A percentile compares a stretch with the other conserved stretches of the same genome.
Evolutionary conservation across 2,888 invertebrate species (phyloP).

Genomic region (Petrolisthes cinctipes): DNA sequence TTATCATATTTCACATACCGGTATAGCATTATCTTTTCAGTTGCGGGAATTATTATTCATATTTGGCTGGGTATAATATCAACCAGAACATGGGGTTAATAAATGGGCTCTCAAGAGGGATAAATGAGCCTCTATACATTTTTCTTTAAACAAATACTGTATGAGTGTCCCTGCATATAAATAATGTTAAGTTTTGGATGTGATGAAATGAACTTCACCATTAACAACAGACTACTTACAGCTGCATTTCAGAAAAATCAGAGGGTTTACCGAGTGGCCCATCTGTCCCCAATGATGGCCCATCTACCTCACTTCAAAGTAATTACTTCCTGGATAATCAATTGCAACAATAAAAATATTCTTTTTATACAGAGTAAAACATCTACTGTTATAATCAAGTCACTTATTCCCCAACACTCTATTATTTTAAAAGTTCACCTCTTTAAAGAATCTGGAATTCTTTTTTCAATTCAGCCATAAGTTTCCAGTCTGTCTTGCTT

Average conservation of each 20-base stretch:
- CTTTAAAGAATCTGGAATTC: conserved; percentile 90
- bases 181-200: too few species aligned
- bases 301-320: neutral
- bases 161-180: too few species aligned
- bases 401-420: neutral
- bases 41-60: neutral
- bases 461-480: conserved; percentile 98
- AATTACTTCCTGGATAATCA: neutral
- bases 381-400: neutral
- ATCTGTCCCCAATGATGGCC: too few species aligned
- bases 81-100: too few species aligned
- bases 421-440: conserved; percentile 20
- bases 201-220: too few species aligned
- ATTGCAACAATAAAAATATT: neutral
- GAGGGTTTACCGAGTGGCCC: too few species aligned
- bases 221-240: too few species aligned
- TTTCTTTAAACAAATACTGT: too few species aligned
- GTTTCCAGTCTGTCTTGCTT: conserved; percentile 95
- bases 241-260: too few species aligned
- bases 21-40: neutral
- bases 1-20: neutral
- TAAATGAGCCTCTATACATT: too few species aligned
- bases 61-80: neutral
- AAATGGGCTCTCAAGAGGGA: too few species aligned
- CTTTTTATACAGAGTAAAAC: neutral